A percentile compares a stretch with the other conserved stretches of the same genome.
Conservation (phyloP, 2,888 invertebrate species). For the Dasypogon diadema region DNA sequence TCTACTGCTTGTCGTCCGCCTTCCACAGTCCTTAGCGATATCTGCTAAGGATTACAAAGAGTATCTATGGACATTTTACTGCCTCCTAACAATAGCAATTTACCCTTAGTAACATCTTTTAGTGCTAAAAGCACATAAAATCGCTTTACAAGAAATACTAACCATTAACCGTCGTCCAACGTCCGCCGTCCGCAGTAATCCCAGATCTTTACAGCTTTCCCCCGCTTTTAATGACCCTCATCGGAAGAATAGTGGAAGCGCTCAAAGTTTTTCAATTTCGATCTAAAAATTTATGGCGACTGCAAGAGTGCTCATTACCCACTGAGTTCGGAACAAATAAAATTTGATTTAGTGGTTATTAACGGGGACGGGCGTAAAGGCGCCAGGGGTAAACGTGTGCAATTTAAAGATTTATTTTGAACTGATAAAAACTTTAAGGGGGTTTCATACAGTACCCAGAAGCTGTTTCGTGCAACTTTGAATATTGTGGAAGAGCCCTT, state of each 20-base stretch:
- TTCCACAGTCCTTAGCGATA: not conserved
- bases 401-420: too few relatives aligned
- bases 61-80: conserved; percentile 10
- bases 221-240: too few relatives aligned
- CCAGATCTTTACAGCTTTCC: too few relatives aligned
- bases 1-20: too few relatives aligned
- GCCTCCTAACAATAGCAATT: conserved; percentile 4
- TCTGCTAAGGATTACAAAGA: not conserved
- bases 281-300: conserved; percentile 5
- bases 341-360: not conserved
- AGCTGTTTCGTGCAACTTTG: too few relatives aligned
- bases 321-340: conserved; percentile 4
- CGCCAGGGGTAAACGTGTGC: too few relatives aligned
- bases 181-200: too few relatives aligned
- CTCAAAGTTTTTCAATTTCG: conserved; percentile 12
- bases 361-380: too few relatives aligned
- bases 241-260: not conserved
- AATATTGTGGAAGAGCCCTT: too few relatives aligned
- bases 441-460: too few relatives aligned
- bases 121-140: conserved; percentile 30
- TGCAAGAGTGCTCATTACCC: conserved; percentile 4
- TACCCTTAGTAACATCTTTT: conserved; percentile 11
- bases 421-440: too few relatives aligned
- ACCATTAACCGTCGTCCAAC: too few relatives aligned
- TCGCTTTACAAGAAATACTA: conserved; percentile 26